Percentiles rank a stretch among this genome's conserved stretches.
These are phyloP conservation scores for Lithobius niger DNA, from an alignment of 1,140 invertebrate genomes.

Conservation along the genomic window DNA sequence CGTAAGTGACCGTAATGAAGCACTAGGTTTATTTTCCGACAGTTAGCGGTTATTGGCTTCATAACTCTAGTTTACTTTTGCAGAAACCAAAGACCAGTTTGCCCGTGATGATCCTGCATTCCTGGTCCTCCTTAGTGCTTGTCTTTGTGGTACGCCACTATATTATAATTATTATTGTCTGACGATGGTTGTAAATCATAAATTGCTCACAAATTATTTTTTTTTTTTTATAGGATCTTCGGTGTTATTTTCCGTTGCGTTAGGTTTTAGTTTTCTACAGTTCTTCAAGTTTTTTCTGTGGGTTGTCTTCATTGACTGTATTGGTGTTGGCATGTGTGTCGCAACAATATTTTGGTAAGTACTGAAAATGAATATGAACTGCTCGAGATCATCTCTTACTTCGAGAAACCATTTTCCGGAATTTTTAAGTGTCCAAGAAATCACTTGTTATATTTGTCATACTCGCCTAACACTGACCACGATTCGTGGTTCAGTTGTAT, in stretches of 20 bases:
- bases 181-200: not conserved
- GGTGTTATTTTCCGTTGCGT: constrained; percentile 69
- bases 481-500: too few relatives aligned
- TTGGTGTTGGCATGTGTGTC: constrained; percentile 70
- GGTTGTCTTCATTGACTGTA: constrained; percentile 88
- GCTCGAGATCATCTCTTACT: not conserved
- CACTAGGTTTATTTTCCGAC: constrained; percentile 15
- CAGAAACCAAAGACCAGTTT: constrained; percentile 97
- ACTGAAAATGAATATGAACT: not conserved
- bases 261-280: constrained; percentile 56
- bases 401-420: too few relatives aligned
- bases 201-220: not conserved
- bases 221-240: constrained; percentile 60
- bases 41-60: not conserved
- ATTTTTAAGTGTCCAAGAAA: too few relatives aligned
- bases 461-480: too few relatives aligned
- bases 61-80: constrained; percentile 29
- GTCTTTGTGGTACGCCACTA: constrained; percentile 59
- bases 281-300: constrained; percentile 81
- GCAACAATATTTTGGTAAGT: constrained; percentile 79
- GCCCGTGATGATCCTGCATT: constrained; percentile 98
- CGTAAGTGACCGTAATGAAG: constrained; percentile 45
- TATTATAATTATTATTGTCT: constrained; percentile 6
- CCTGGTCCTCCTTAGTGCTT: constrained; percentile 76
- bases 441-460: too few relatives aligned